Conservation (phyloP, 1,140 invertebrate genomes). For the Cyrtorhinus lividipennis region DNA sequence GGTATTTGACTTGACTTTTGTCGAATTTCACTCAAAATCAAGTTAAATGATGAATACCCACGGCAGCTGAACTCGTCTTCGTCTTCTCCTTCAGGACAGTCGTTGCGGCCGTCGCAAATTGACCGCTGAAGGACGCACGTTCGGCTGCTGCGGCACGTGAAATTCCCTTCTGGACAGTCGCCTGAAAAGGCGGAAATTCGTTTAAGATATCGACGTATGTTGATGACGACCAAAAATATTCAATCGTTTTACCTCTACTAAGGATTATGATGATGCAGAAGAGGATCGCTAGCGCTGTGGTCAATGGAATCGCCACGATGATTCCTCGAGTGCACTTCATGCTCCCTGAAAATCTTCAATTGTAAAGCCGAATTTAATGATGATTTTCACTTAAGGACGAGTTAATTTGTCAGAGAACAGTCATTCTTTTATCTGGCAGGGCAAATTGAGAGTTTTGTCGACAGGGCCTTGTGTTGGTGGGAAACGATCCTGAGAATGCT, state of each 20-base stretch:
- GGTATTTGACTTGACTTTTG: no score
- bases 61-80: constrained; percentile 34
- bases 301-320: constrained; percentile 11
- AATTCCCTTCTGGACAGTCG: constrained; percentile 45
- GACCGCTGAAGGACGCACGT: constrained; percentile 49
- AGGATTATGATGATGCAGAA: constrained; percentile 7
- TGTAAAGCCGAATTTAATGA: no score
- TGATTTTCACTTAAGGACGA: no score
- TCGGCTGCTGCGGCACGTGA: constrained; percentile 49
- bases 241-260: constrained; percentile 13
- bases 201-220: no score
- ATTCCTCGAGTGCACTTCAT: constrained; percentile 10
- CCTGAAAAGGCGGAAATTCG: constrained; percentile 23
- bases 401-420: no score
- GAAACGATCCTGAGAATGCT: no score
- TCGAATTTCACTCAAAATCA: no score
- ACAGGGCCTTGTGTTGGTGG: no score
- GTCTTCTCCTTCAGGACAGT: constrained; percentile 55
- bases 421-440: no score
- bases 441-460: no score
- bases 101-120: constrained; percentile 45
- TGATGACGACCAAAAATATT: no score
- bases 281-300: constrained; percentile 11
- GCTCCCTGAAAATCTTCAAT: neutral
- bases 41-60: no score